Base-by-base conservation (phyloP, 2,113 vertebrate species). In the Oncorhynchus tshawytscha region DNA sequence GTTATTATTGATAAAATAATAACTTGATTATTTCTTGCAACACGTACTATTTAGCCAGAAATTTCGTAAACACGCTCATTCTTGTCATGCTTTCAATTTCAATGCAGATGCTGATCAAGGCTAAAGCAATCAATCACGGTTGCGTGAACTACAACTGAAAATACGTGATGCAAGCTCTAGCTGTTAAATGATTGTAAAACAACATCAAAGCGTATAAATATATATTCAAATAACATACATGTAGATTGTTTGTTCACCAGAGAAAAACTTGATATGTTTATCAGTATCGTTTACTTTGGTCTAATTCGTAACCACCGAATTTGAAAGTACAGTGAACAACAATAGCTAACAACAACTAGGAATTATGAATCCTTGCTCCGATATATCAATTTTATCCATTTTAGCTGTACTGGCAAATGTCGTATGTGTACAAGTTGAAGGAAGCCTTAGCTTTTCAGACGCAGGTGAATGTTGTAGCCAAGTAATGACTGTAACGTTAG, bases 271-370 rank as follows among this genome's bases (percentile, higher is more conserved):
- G 16, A 54, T 54, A 16, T 22, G 59, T 13, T n/a, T 62, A 22
- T 57, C 54, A 45, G 20, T 34, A 45, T 74, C 79, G 67, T 65
- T 45, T 77, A 22, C 18, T 81, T 66, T 73, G 45, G 79, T 69
- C 79, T 81, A 54, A 5, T 22, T 20, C 34, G 4, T 31, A 5
- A 24, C 65, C 79, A 75, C 82, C 22, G 77, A 82, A 81, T 88
- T 85, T 88, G 79, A 88, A 88, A 84, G 24, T 74, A 13, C 4
- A 65, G 16, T 45, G 5, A 11, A 13, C 1, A 22, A 22, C 59
- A 7, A 22, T 16, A n/a, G 18, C n/a, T n/a, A 22, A 22, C 18
- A 62, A 54, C 51, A 54, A 5, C 3, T 54, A 54, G 16, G 16
- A 54, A 54, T 54, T 4, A 18, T 15, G 51, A 54, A 16, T 54